These are phyloP conservation scores for Stenotaenia linearis DNA, from an alignment of 2,888 invertebrate species.

Conservation along the genomic window DNA sequence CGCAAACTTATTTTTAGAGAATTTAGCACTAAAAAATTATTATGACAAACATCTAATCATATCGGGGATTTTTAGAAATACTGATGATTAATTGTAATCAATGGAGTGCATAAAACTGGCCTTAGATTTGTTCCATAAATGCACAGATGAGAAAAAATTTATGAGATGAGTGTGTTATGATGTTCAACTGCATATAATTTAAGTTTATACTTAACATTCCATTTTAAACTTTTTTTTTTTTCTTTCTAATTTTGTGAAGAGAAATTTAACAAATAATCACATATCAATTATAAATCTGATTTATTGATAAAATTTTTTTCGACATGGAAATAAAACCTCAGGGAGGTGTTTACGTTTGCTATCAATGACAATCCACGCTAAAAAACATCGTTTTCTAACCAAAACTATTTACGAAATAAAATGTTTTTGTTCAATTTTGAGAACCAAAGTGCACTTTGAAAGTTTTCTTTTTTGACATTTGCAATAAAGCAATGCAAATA, in stretches of 20 bases:
- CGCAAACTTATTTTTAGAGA: background rate
- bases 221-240: background rate
- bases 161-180: background rate
- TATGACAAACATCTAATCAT: background rate
- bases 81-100: background rate
- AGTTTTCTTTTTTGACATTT: background rate
- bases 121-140: background rate
- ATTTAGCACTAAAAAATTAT: background rate
- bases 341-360: background rate
- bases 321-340: background rate
- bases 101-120: background rate
- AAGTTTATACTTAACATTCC: background rate
- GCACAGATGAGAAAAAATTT: background rate
- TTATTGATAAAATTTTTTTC: background rate
- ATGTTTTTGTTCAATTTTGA: background rate
- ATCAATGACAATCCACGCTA: background rate
- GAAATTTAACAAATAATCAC: background rate
- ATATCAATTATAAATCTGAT: background rate
- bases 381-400: background rate
- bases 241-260: background rate
- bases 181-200: background rate
- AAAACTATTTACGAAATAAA: background rate
- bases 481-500: constrained; percentile 13
- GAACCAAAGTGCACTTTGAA: constrained; percentile 19
- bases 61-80: background rate